Base-by-base conservation (phyloP, 2,113 vertebrate genomes). In the Hoplias malabaricus region DNA sequence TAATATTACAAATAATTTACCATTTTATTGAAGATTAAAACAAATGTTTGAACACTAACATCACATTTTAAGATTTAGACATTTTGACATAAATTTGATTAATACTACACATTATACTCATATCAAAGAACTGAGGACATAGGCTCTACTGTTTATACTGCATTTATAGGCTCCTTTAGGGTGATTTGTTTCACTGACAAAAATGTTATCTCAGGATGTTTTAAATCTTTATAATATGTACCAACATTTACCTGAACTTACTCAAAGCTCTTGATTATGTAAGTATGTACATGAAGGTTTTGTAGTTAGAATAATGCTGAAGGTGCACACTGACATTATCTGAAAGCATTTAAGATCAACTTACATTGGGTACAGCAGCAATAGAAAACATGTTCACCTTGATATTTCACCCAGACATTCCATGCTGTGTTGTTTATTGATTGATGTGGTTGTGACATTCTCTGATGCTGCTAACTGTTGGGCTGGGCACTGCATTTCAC, bases 1-100 rank as follows among this genome's bases (percentile, higher is more conserved):
- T 46, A 33, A 31, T 78, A 73, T 57, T 85, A 86, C 65, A 23
- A 76, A 21, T 62, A 69, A 33, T 27, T 50, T 11, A 77, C 46
- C n/a, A n/a, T 5, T 74, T 36, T 79, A 76, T 78, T 42, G 36
- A 79, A 65, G 9, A n/a, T 62, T 68, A 36, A 59, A 68, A 25
- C 31, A 33, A 38, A 46, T 46, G 1, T 59, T 33, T 21, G n/a
- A 57, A 61, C 38, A 42, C n/a, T 48, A 23, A n/a, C 14, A 27
- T 16, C 46, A 50, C 14, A 36, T 12, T 38, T 65, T 23, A 74
- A 23, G 40, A 0, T 11, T 50, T 19, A 62, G 7, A 34, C 1
- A 73, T 16, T 13, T 34, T 48, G n/a, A 34, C 16, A 25, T 34
- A 62, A 19, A 48, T 34, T 53, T 46, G 6, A 33, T 62, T 43